These are phyloP conservation scores for Peucedramus taeniatus DNA, from an alignment of 2,113 vertebrate species.

Conservation along the genomic window DNA sequence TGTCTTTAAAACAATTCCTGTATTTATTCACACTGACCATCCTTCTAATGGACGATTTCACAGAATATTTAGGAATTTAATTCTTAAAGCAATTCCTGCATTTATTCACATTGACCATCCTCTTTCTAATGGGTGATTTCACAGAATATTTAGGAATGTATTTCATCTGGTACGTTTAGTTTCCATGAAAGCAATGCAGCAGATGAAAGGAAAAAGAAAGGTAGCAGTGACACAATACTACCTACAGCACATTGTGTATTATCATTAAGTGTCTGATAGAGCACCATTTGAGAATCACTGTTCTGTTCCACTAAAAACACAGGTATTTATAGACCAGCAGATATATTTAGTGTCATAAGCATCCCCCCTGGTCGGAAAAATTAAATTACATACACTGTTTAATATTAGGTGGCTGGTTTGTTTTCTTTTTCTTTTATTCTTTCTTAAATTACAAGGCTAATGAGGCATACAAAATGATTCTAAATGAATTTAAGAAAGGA, in stretches of 20 bases:
- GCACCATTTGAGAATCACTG: not conserved
- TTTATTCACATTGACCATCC: not conserved
- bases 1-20: not conserved
- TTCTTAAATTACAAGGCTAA: slow-evolving; percentile 60
- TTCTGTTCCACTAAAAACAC: slow-evolving; percentile 8
- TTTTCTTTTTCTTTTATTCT: slow-evolving; percentile 53
- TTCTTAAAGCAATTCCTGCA: not conserved
- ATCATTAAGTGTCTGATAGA: not conserved
- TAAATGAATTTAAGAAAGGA: slow-evolving; percentile 62
- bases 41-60: not conserved
- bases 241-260: not conserved
- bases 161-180: not conserved
- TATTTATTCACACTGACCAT: not conserved
- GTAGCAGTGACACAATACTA: not conserved
- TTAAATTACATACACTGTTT: slow-evolving; percentile 47
- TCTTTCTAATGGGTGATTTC: not conserved
- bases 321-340: slow-evolving; percentile 30
- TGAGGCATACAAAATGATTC: slow-evolving; percentile 51
- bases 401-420: slow-evolving; percentile 45
- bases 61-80: not conserved
- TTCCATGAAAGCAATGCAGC: not conserved
- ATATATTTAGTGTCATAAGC: slow-evolving; percentile 38
- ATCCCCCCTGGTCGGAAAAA: slow-evolving; percentile 36
- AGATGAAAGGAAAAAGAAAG: not conserved
- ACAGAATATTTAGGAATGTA: not conserved